These are phyloP conservation scores for Platysteira castanea DNA, from an alignment of 2,113 vertebrate genomes.

Conservation along the genomic window DNA sequence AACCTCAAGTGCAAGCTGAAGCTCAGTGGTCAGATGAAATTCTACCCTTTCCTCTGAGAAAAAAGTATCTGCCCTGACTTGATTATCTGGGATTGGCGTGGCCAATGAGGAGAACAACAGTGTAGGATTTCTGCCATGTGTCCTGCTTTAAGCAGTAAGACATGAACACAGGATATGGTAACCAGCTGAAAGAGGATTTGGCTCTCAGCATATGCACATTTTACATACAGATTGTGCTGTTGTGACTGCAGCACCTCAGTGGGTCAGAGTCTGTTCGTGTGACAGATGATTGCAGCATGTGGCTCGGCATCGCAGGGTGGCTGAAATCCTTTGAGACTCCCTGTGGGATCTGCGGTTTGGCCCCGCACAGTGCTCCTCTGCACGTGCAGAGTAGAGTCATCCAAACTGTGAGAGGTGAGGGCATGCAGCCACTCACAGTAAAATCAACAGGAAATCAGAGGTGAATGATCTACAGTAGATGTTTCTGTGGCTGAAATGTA, in stretches of 20 bases:
- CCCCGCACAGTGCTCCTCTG: not conserved
- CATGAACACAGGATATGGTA: not conserved
- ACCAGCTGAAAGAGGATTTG: slow-evolving; percentile 25
- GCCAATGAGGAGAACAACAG: slow-evolving; percentile 5
- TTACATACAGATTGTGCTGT: not conserved
- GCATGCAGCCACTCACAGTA: not conserved
- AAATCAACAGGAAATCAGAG: not conserved
- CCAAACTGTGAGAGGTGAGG: not conserved
- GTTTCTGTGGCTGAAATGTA: not conserved
- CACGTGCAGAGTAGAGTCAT: not conserved
- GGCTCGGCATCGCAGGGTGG: fast-evolving
- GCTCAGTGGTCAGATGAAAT: slow-evolving; percentile 14
- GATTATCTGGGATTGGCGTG: not conserved
- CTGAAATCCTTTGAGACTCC: not conserved
- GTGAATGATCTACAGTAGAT: not conserved
- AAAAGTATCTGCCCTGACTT: not conserved
- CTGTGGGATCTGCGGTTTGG: not conserved
- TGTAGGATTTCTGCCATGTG: slow-evolving; percentile 27
- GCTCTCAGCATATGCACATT: not conserved
- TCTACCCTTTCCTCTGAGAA: slow-evolving; percentile 14
- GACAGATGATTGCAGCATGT: not conserved
- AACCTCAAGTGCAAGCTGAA: slow-evolving; percentile 21
- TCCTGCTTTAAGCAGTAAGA: slow-evolving; percentile 1
- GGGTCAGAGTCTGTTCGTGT: not conserved
- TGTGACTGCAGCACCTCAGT: not conserved